Conservation (phyloP, 1,140 invertebrate species). For the Trachelipus rathkii region DNA sequence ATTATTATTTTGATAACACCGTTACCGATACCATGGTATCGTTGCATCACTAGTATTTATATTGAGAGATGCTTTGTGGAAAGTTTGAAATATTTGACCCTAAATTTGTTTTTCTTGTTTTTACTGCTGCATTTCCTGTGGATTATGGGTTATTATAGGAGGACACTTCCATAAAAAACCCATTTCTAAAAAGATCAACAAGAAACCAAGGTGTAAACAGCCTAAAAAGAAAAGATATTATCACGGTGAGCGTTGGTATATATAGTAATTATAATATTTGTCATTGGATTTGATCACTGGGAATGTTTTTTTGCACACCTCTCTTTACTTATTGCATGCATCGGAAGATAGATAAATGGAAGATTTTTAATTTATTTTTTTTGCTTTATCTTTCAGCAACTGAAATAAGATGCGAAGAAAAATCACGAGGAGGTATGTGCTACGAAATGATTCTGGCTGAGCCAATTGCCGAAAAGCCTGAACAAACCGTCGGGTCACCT, state of each 20-base stretch:
- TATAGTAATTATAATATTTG: not conserved
- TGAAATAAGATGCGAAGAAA: constrained; percentile 82
- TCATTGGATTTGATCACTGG: constrained; percentile 12
- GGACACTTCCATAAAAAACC: constrained; percentile 66
- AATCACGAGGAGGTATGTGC: constrained; percentile 73
- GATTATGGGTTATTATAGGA: constrained; percentile 8
- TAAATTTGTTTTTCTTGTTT: not conserved
- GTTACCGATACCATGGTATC: no score
- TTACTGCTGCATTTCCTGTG: not conserved
- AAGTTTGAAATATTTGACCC: not conserved
- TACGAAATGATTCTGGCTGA: constrained; percentile 91
- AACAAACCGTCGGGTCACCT: constrained; percentile 63
- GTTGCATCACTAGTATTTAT: no score
- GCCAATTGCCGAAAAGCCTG: constrained; percentile 58
- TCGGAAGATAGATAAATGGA: not conserved
- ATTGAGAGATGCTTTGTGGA: no score
- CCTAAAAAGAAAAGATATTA: constrained; percentile 74
- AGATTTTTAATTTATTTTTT: not conserved
- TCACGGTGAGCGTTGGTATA: constrained; percentile 18
- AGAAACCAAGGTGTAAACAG: constrained; percentile 65
- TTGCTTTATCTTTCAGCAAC: constrained; percentile 60
- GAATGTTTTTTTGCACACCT: not conserved
- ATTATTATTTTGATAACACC: no score
- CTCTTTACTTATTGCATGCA: not conserved
- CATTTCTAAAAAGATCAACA: constrained; percentile 65